Evolutionary conservation across 1,140 invertebrate species (phyloP), one percentile per base, ranked within the genome.

Genomic region (Arion vulgaris): DNA sequence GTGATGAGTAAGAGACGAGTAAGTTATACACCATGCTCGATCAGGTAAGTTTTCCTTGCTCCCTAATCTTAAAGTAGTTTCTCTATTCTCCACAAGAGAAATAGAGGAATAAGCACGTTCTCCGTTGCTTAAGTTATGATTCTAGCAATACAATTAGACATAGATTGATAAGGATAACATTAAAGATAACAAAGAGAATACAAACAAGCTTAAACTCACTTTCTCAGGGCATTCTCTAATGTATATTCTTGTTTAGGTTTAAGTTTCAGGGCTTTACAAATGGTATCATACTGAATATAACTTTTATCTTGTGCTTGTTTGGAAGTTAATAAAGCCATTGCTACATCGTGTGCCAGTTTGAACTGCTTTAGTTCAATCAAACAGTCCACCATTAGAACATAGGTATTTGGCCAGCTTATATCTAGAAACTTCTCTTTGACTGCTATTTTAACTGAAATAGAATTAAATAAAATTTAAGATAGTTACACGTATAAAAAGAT

Each of bases 361-460:
- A 51, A 49, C 11, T 51, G 41, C 26, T 57, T 53, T 11, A 49
- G 17, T 5, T 49, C 51, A 15, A 76, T 53, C 23, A 76, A 49
- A 53, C 41, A 49, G 32, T 49, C 41, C 26, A 53, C 74, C 74
- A 76, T 76, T 0, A 51, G 38, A 23, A 76, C 32, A 32, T 76
- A 76, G 0, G 36, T 49, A 23, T 49, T 57, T 32, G 74, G 74
- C 74, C 74, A 76, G n/a, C 26, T 26, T 17, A 1, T 49, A n/a
- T 76, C 74, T n/a, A 76, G 49, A 32, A 76, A 36, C 49, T 17
- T 49, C 32, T 76, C 41, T 28, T 32, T 49, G 38, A 36, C 32
- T 49, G 51, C 41, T 36, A 57, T 76, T 13, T 53, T 32, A 13
- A 51, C 41, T 76, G 41, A 23, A 49, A 76, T 7, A 76, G 23